Percentiles rank a stretch among this genome's conserved stretches.
These are phyloP conservation scores for Heliothis subflexa DNA, from an alignment of 1,140 invertebrate genomes.

Conservation along the genomic window DNA sequence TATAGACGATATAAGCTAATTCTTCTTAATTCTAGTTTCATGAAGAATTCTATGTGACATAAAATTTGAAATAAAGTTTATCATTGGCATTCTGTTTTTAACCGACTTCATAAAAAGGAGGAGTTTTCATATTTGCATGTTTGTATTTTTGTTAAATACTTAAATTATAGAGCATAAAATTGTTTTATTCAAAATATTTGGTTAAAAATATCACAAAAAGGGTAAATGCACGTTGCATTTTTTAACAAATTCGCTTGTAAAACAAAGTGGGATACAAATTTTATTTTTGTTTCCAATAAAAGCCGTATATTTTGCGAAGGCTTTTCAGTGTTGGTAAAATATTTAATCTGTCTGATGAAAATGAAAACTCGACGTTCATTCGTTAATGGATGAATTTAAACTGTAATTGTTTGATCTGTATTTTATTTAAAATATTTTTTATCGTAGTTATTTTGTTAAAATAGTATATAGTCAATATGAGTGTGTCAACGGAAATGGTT, in stretches of 20 bases:
- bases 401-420: neutral
- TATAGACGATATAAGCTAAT: too few relatives aligned
- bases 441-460: neutral
- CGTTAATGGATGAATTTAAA: neutral
- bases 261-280: neutral
- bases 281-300: neutral
- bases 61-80: too few relatives aligned
- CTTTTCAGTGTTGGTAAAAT: neutral
- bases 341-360: constrained; percentile 2
- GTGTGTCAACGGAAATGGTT: neutral
- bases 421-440: neutral
- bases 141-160: neutral
- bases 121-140: neutral
- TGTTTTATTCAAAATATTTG: too few relatives aligned
- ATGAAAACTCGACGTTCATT: neutral
- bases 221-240: too few relatives aligned
- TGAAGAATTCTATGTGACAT: too few relatives aligned
- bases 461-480: neutral
- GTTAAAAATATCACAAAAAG: too few relatives aligned
- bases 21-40: too few relatives aligned
- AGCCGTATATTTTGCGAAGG: neutral
- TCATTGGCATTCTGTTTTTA: too few relatives aligned
- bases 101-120: too few relatives aligned
- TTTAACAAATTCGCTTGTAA: neutral
- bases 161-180: too few relatives aligned